Evolutionary conservation across 2,797 vertebrate species (phyloP), one percentile per base, ranked within the genome.

Genomic region (Melanotaenia boesemani): DNA sequence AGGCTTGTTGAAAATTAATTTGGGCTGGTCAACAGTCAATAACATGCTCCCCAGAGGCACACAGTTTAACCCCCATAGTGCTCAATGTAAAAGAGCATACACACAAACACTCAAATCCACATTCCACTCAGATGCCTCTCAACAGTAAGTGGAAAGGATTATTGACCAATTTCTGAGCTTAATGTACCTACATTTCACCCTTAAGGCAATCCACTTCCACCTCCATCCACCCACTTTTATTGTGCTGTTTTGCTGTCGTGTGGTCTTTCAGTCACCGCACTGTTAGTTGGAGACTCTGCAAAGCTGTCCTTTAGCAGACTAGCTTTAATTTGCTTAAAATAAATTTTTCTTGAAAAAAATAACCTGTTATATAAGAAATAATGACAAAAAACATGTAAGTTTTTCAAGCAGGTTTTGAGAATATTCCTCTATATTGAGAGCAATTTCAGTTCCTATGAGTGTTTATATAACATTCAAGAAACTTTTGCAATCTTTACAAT

Each of bases 1-100:
- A 93, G 92, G 88, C 86, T 90, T 88, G 90, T 92, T 93, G 90
- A 89, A 94, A 94, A 93, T 94, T 93, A 93, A 95, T 95, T 94
- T 94, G 87, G 77, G 86, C 86, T 77, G 85, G 92, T 94, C 92
- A 93, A 87, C 93, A 92, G 91, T 94, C 91, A 92, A 94, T 93
- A 94, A 92, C 76, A 72, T 30, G 77, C 69, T 93, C 92, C 91
- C 92, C 61, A 32, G 87, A 85, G 90, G 87, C 65, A 56, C 0
- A 0, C 80, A 82, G 85, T 86, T 92, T 91, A 90, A 87, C 89
- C 91, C 85, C 82, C 63, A 66, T 66, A 59, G 64, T 63, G 83
- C 71, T 74, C 66, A 62, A 77, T 37, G 83, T 75, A 81, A 82
- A 70, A 67, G 73, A 65, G 66, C 76, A 56, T 57, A 24, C 76